Conservation (phyloP, 2,797 vertebrate genomes). For the Rhinichthys osculus region DNA sequence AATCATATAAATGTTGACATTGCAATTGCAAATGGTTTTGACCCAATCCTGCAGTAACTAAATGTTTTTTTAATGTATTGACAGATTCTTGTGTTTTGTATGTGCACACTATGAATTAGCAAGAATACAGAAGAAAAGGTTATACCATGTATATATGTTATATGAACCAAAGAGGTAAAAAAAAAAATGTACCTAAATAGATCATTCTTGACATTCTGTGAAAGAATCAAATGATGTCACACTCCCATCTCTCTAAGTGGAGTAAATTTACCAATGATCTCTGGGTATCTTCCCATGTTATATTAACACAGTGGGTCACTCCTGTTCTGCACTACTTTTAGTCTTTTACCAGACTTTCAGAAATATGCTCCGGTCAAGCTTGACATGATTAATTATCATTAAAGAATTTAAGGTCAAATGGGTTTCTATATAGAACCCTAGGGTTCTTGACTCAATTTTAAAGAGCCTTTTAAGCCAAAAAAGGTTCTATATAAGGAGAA, state of each 20-base stretch:
- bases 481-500: too few species aligned
- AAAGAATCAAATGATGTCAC: conserved; percentile 55
- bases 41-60: conserved; percentile 22
- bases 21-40: conserved; percentile 16
- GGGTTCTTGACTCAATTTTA: too few species aligned
- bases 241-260: conserved; percentile 54
- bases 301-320: conserved; percentile 2
- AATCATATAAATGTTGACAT: conserved; percentile 52
- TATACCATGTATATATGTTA: conserved; percentile 37
- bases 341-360: conserved; percentile 9
- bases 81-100: conserved; percentile 31
- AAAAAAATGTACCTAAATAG: conserved; percentile 20
- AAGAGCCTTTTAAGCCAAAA: too few species aligned
- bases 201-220: conserved; percentile 45
- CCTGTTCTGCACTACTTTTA: conserved; percentile 7
- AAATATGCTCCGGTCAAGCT: conserved; percentile 16
- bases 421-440: too few species aligned
- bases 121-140: conserved; percentile 24
- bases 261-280: conserved; percentile 55
- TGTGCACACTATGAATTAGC: conserved; percentile 24
- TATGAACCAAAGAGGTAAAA: conserved; percentile 61
- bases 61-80: conserved; percentile 39
- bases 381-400: background rate
- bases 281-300: conserved; percentile 40
- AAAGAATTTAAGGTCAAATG: too few species aligned